These are phyloP conservation scores for Chloroceryle aenea DNA, from an alignment of 2,113 vertebrate genomes.

Conservation along the genomic window DNA sequence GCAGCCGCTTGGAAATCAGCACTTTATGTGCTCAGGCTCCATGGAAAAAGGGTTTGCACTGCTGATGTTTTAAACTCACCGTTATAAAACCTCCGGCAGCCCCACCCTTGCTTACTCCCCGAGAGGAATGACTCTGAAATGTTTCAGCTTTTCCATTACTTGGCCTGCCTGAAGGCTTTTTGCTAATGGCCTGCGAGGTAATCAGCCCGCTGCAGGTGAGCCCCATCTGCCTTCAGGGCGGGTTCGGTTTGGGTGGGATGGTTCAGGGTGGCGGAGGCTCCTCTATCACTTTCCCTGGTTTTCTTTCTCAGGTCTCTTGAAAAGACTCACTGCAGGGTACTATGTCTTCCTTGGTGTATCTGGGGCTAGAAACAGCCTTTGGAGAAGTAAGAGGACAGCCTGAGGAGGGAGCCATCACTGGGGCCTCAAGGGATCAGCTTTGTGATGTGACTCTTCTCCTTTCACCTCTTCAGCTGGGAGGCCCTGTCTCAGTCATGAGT, in stretches of 20 bases:
- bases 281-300: not conserved
- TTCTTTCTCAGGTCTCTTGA: not conserved
- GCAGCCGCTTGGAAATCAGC: not conserved
- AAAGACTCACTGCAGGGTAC: rapidly evolving
- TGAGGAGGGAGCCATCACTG: not conserved
- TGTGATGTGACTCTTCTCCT: not conserved
- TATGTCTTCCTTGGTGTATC: not conserved
- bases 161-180: not conserved
- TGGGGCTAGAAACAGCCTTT: not conserved
- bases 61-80: constrained; percentile 6
- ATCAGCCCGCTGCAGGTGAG: constrained; percentile 20
- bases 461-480: not conserved
- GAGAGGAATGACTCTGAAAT: constrained; percentile 15
- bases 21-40: not conserved
- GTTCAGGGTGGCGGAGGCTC: not conserved
- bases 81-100: not conserved
- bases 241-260: not conserved
- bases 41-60: constrained; percentile 28
- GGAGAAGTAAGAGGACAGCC: not conserved
- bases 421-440: not conserved
- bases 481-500: rapidly evolving
- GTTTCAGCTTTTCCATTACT: constrained; percentile 54
- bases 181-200: not conserved
- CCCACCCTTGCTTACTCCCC: not conserved
- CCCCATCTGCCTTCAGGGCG: not conserved